Evolutionary conservation across 2,113 vertebrate species (phyloP).

Genomic region (Thomomys bottae): DNA sequence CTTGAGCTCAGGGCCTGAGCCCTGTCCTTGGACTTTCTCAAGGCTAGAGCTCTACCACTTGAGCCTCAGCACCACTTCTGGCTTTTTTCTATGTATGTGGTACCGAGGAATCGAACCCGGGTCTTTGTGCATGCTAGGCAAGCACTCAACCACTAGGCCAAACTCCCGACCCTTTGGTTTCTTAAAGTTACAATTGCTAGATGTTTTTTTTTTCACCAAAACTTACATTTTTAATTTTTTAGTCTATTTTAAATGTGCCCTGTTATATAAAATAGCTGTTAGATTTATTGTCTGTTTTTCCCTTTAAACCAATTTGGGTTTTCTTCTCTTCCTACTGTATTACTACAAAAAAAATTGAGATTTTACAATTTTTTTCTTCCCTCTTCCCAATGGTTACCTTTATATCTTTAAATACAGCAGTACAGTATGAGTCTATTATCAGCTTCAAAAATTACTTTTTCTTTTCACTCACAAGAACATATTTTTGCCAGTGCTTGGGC

Average conservation of each 20-base stretch:
- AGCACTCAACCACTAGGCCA: no score
- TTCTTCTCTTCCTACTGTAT: background rate
- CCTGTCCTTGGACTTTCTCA: no score
- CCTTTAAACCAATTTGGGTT: background rate
- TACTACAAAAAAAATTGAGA: background rate
- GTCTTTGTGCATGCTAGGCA: no score
- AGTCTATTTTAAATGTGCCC: background rate
- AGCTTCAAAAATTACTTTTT: constrained; percentile 1
- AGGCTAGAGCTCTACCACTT: no score
- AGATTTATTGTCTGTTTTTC: background rate
- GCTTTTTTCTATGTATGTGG: no score
- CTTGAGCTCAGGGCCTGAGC: no score
- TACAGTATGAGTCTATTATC: background rate
- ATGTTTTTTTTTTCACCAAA: background rate
- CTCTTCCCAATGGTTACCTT: background rate
- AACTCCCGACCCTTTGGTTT: background rate
- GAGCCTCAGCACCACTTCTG: no score
- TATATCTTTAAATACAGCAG: constrained; percentile 15
- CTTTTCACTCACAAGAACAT: background rate
- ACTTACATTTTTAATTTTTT: background rate
- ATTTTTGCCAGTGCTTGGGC: no score
- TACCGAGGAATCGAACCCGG: no score
- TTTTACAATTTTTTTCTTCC: background rate
- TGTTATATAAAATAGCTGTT: background rate
- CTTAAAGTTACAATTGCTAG: background rate